Evolutionary conservation across 1,140 invertebrate genomes (phyloP).

Genomic region (Andrena cerasifolii): DNA sequence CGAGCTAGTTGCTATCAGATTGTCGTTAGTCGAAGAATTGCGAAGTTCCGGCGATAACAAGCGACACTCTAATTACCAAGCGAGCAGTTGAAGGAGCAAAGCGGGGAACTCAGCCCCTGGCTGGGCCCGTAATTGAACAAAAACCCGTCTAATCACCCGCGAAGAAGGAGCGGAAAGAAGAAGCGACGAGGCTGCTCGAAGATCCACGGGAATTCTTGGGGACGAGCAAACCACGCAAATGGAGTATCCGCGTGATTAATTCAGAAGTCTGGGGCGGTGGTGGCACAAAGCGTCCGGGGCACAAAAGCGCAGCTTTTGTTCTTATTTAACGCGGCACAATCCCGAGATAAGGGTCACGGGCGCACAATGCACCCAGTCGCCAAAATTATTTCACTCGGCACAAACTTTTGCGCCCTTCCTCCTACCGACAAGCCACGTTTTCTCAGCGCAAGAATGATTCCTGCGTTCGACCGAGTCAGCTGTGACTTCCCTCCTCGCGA

Average conservation of each 20-base stretch:
- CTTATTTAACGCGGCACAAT: constrained; percentile 42
- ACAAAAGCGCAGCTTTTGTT: constrained; percentile 36
- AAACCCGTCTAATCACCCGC: constrained; percentile 34
- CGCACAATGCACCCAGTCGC: constrained; percentile 8
- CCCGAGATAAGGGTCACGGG: constrained; percentile 41
- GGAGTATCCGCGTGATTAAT: constrained; percentile 50
- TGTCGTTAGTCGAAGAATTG: constrained; percentile 16
- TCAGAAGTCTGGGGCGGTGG: constrained; percentile 27
- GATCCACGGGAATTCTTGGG: constrained; percentile 23
- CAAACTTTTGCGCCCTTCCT: not conserved
- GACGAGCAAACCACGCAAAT: constrained; percentile 33
- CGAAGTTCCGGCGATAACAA: constrained; percentile 35
- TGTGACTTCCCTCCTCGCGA: too few relatives aligned
- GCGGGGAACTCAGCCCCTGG: not conserved
- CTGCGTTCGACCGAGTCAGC: too few relatives aligned
- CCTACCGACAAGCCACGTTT: not conserved
- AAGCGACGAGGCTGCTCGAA: not conserved
- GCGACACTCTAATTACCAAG: constrained; percentile 13
- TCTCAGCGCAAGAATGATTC: not conserved
- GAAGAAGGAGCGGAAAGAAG: not conserved
- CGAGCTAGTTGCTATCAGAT: not conserved
- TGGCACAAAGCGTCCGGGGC: constrained; percentile 21
- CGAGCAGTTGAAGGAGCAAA: constrained; percentile 7
- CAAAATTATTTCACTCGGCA: constrained; percentile 15
- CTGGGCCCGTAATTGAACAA: constrained; percentile 26